A percentile compares a stretch with the other conserved stretches of the same genome.
Conservation (phyloP, 2,888 invertebrate genomes). For the Habroteleia sp. region DNA sequence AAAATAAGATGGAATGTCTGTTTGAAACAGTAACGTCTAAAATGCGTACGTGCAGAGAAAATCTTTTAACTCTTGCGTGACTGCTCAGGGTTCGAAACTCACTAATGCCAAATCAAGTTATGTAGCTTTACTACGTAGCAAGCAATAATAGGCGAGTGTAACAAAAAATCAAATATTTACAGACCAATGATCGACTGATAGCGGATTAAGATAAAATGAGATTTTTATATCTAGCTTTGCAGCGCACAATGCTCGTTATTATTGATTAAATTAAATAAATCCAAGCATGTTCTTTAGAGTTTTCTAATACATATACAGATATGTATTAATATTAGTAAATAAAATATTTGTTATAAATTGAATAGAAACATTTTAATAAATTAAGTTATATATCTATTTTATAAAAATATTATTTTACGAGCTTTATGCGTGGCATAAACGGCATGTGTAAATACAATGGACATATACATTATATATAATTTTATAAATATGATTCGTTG, state of each 20-base stretch:
- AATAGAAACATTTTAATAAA: background rate
- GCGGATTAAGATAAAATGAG: constrained; percentile 3
- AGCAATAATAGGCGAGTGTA: constrained; percentile 76
- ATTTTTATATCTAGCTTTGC: constrained; percentile 26
- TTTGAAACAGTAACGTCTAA: constrained; percentile 24
- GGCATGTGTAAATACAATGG: constrained; percentile 22
- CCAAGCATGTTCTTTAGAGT: background rate
- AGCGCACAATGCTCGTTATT: constrained; percentile 7
- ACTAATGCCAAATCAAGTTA: constrained; percentile 78
- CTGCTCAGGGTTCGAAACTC: constrained; percentile 76
- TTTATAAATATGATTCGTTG: constrained; percentile 34
- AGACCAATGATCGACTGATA: constrained; percentile 22
- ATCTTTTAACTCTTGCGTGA: constrained; percentile 60
- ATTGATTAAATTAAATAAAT: constrained; percentile 3
- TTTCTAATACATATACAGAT: background rate
- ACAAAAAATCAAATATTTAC: constrained; percentile 51
- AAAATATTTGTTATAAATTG: background rate
- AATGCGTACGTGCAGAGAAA: constrained; percentile 20
- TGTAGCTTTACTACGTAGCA: constrained; percentile 75
- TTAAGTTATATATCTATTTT: constrained; percentile 6
- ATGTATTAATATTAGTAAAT: too few species aligned
- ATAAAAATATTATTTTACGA: constrained; percentile 5
- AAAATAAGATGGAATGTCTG: constrained; percentile 4
- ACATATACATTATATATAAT: constrained; percentile 18
- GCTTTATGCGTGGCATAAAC: constrained; percentile 5